phyloP scores from a whole-genome alignment of 2,113 vertebrate genomes.

The Nymphicus hollandicus region DNA sequence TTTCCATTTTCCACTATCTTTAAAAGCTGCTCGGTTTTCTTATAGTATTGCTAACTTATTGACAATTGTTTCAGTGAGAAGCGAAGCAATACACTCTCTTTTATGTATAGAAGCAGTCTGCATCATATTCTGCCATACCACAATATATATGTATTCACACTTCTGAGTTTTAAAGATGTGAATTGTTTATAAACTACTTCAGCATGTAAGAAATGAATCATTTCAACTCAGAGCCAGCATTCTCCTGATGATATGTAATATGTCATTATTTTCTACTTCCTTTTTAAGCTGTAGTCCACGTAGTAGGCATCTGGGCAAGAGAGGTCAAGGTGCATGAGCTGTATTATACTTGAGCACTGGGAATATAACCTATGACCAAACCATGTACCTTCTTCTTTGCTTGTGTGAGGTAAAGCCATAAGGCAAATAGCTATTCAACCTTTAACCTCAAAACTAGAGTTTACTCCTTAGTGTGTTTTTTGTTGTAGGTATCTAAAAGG shows the following conservation, averaged over 20 bases:
- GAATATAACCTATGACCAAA: background rate
- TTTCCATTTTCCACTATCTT: background rate
- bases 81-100: background rate
- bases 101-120: background rate
- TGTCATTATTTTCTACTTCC: background rate
- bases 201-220: background rate
- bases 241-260: background rate
- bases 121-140: background rate
- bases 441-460: background rate
- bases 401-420: background rate
- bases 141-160: rapidly evolving
- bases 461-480: background rate
- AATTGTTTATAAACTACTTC: background rate
- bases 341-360: background rate
- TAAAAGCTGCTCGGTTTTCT: background rate
- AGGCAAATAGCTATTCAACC: background rate
- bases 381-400: background rate
- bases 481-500: background rate
- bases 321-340: background rate
- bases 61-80: background rate
- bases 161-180: background rate
- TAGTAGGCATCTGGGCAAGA: background rate
- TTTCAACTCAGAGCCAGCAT: background rate
- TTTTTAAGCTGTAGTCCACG: background rate
- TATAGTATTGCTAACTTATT: background rate